These are phyloP conservation scores for Ophion obscuratus DNA, from an alignment of 2,888 invertebrate species.

Conservation along the genomic window DNA sequence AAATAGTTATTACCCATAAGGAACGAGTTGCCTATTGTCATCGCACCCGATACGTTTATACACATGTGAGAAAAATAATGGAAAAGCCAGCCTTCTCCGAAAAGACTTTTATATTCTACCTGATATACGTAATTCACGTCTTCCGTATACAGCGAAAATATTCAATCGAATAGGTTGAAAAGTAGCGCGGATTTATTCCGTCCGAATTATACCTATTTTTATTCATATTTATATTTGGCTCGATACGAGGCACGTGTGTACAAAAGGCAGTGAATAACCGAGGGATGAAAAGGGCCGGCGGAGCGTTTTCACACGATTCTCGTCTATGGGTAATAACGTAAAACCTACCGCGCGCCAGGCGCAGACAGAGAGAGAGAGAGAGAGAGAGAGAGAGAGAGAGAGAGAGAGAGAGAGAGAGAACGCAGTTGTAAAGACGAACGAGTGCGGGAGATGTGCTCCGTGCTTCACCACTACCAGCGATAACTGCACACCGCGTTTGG, in stretches of 20 bases:
- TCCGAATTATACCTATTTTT: slow-evolving; percentile 20
- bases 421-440: slow-evolving; percentile 1
- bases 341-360: slow-evolving; percentile 19
- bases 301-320: slow-evolving; percentile 71
- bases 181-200: slow-evolving; percentile 2
- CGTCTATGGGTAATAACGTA: slow-evolving; percentile 35
- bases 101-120: too few relatives aligned
- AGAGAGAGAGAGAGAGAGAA: neutral
- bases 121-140: neutral
- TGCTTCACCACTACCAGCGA: slow-evolving; percentile 30
- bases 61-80: too few relatives aligned
- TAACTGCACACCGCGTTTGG: slow-evolving; percentile 45
- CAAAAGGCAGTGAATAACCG: slow-evolving; percentile 3
- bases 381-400: neutral
- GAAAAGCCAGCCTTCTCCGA: too few relatives aligned
- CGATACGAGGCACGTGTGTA: slow-evolving; percentile 33
- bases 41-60: too few relatives aligned
- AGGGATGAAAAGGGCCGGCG: slow-evolving; percentile 50
- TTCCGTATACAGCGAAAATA: neutral
- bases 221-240: slow-evolving; percentile 49
- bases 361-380: neutral
- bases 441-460: slow-evolving; percentile 7
- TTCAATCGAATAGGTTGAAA: neutral
- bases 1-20: too few relatives aligned
- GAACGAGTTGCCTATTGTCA: too few relatives aligned